Evolutionary conservation across 1,140 invertebrate species (phyloP).

Genomic region (Lucilia sericata): DNA sequence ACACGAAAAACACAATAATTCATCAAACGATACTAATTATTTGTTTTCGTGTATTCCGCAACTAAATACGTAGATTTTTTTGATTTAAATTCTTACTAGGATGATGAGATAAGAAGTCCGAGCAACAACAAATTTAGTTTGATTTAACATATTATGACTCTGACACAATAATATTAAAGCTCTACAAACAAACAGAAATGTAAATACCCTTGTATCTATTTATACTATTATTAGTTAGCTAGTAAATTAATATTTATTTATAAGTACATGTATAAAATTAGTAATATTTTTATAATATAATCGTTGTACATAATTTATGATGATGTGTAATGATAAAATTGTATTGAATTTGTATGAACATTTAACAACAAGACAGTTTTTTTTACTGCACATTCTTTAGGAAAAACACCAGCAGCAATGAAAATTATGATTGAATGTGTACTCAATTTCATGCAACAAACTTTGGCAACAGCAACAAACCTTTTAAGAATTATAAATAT

Average conservation of each 20-base stretch:
- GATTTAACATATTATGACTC: constrained; percentile 16
- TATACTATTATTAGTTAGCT: no score
- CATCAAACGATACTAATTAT: not conserved
- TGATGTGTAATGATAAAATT: not conserved
- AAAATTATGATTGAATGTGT: not conserved
- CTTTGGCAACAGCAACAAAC: no score
- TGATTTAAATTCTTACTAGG: not conserved
- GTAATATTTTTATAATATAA: no score
- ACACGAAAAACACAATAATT: no score
- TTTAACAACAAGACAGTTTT: not conserved
- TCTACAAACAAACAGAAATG: no score
- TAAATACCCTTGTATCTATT: no score
- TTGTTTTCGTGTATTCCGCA: not conserved
- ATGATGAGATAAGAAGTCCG: not conserved
- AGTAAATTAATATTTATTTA: no score
- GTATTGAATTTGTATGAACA: not conserved
- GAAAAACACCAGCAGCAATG: not conserved
- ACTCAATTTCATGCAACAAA: not conserved
- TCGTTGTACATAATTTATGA: not conserved
- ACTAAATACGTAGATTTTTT: not conserved
- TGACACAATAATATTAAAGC: no score
- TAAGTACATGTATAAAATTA: no score
- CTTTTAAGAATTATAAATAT: no score
- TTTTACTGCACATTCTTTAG: not conserved
- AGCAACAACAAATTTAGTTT: not conserved